Percentiles rank a stretch among this genome's conserved stretches.
phyloP scores from a whole-genome alignment of 2,888 invertebrate genomes.

The Stenotaenia linearis region DNA sequence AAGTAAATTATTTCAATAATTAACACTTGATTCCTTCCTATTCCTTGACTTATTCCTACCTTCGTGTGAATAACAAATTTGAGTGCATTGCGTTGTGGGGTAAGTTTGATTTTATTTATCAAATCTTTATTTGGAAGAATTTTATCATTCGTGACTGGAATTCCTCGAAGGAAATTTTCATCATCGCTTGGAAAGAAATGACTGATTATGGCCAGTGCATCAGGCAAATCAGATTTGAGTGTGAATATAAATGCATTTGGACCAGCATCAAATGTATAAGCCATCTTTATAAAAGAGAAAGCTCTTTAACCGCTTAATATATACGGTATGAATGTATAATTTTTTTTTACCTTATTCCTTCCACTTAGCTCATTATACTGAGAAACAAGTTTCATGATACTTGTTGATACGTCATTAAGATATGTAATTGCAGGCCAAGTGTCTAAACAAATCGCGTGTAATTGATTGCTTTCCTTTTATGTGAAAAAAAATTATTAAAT shows the following conservation, averaged over 20 bases:
- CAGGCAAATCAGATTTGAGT: conserved; percentile 65
- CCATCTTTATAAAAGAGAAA: conserved; percentile 59
- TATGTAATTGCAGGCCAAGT: conserved; percentile 91
- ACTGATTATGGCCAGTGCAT: conserved; percentile 62
- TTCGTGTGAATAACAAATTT: conserved; percentile 80
- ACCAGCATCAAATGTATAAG: conserved; percentile 98
- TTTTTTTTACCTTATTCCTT: conserved; percentile 59
- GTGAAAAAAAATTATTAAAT: background rate
- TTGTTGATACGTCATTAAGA: conserved; percentile 80
- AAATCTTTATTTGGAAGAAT: background rate
- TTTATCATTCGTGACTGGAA: conserved; percentile 46
- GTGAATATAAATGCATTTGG: conserved; percentile 91
- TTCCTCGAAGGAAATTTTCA: conserved; percentile 56
- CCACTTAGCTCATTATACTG: conserved; percentile 66
- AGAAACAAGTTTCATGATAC: conserved; percentile 73
- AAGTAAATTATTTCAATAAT: background rate
- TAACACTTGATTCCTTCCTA: background rate
- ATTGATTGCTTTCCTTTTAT: conserved; percentile 80
- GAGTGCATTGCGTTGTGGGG: conserved; percentile 55
- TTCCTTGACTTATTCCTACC: too few species aligned
- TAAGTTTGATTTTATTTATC: conserved; percentile 36
- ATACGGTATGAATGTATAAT: too few species aligned
- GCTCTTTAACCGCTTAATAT: too few species aligned
- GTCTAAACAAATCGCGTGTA: conserved; percentile 89
- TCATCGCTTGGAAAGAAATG: conserved; percentile 61